Conservation (phyloP, 2,113 vertebrate genomes). For the Oriolus oriolus region DNA sequence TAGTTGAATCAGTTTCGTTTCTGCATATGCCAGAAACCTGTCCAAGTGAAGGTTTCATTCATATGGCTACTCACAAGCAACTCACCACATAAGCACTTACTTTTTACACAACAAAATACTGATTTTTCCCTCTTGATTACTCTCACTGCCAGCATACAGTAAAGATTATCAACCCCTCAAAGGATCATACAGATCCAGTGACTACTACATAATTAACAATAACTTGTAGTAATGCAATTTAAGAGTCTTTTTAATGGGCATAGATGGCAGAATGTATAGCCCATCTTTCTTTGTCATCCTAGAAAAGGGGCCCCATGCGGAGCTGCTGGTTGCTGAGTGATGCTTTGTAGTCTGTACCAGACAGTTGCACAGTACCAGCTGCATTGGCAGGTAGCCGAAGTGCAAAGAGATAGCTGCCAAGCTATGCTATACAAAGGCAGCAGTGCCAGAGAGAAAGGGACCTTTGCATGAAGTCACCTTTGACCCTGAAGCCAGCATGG, state of each 20-base stretch:
- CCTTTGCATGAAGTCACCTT: slow-evolving; percentile 81
- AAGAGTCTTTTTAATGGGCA: slow-evolving; percentile 76
- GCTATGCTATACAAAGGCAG: slow-evolving; percentile 81
- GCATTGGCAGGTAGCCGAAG: slow-evolving; percentile 88
- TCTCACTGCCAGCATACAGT: not conserved
- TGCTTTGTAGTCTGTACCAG: slow-evolving; percentile 84
- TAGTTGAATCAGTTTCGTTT: not conserved
- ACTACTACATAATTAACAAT: slow-evolving; percentile 83
- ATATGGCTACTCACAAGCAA: not conserved
- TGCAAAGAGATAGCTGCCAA: slow-evolving; percentile 83
- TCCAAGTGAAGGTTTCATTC: not conserved
- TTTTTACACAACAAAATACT: not conserved
- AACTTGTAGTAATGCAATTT: slow-evolving; percentile 77
- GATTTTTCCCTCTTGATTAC: not conserved
- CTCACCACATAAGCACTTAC: not conserved
- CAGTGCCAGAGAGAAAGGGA: slow-evolving; percentile 82
- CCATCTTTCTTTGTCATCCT: slow-evolving; percentile 84
- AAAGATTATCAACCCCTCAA: slow-evolving; percentile 38
- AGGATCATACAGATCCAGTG: slow-evolving; percentile 73
- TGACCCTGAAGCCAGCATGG: slow-evolving; percentile 83
- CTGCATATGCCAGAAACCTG: not conserved
- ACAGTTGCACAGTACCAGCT: slow-evolving; percentile 86
- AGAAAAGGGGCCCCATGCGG: slow-evolving; percentile 80
- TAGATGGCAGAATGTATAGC: slow-evolving; percentile 74
- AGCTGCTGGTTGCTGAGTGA: slow-evolving; percentile 84